phyloP scores from a whole-genome alignment of 2,797 vertebrate species.

The Gastrophryne carolinensis region DNA sequence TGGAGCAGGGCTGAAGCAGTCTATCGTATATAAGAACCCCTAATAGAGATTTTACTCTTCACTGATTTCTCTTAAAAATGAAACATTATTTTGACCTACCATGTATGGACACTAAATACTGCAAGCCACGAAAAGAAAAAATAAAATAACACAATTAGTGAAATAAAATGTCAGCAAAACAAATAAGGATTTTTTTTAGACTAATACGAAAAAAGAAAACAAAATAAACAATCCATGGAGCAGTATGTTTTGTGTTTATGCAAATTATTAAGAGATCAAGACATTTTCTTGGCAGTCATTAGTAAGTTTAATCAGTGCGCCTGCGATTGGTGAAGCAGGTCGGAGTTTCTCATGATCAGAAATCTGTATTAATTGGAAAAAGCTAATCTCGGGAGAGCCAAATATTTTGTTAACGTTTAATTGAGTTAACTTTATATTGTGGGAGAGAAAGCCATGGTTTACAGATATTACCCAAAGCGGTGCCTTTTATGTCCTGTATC shows the following conservation, averaged over 20 bases:
- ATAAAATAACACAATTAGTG: background rate
- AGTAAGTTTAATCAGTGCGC: slow-evolving; percentile 30
- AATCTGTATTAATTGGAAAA: slow-evolving; percentile 49
- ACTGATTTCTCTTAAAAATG: too few relatives aligned
- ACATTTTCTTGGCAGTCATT: slow-evolving; percentile 48
- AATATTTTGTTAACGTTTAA: slow-evolving; percentile 31
- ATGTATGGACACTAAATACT: too few relatives aligned
- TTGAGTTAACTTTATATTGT: slow-evolving; percentile 35
- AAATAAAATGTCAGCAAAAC: background rate
- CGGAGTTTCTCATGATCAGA: slow-evolving; percentile 46
- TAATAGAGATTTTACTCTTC: too few relatives aligned
- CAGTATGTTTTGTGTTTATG: slow-evolving; percentile 40
- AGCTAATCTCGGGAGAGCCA: background rate
- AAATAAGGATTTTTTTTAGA: slow-evolving; percentile 19
- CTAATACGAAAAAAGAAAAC: slow-evolving; percentile 19
- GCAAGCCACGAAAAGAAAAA: background rate
- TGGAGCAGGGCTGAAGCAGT: too few relatives aligned
- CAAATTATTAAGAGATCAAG: slow-evolving; percentile 50
- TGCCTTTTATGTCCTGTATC: background rate
- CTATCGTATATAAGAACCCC: too few relatives aligned
- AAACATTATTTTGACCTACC: too few relatives aligned
- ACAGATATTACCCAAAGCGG: slow-evolving; percentile 14
- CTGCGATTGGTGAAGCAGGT: slow-evolving; percentile 38
- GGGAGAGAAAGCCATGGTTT: slow-evolving; percentile 17
- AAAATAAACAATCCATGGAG: slow-evolving; percentile 38